phyloP scores from a whole-genome alignment of 2,888 invertebrate genomes.

The Oscheius sp. region DNA sequence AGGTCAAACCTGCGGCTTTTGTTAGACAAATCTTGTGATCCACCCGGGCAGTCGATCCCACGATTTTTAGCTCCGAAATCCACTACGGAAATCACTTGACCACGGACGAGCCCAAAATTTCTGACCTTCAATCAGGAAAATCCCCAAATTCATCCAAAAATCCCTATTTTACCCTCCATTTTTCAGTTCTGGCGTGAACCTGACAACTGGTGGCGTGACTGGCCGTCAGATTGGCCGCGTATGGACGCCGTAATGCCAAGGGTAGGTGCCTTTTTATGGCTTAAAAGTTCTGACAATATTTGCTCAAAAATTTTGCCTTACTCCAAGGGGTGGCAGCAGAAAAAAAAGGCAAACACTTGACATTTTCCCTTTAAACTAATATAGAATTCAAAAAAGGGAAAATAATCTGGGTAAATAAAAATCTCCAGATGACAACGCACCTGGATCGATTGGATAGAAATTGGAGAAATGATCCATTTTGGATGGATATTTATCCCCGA shows the following conservation, averaged over 20 bases:
- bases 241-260: slow-evolving; percentile 72
- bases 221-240: slow-evolving; percentile 71
- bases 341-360: slow-evolving; percentile 4
- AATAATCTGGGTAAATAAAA: neutral
- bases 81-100: too few relatives aligned
- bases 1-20: too few relatives aligned
- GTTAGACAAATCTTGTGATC: too few relatives aligned
- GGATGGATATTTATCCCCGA: slow-evolving; percentile 70
- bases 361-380: neutral
- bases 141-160: neutral
- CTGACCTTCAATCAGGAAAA: too few relatives aligned
- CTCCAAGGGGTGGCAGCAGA: neutral
- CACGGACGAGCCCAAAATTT: too few relatives aligned
- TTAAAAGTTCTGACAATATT: neutral
- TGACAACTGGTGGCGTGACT: slow-evolving; percentile 71
- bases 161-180: neutral
- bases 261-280: slow-evolving; percentile 50
- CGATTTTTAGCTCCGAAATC: too few relatives aligned
- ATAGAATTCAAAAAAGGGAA: too few relatives aligned
- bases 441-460: slow-evolving; percentile 70
- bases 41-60: too few relatives aligned
- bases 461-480: slow-evolving; percentile 71
- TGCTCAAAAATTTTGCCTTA: neutral
- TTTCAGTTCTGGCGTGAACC: slow-evolving; percentile 70
- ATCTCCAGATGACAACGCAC: slow-evolving; percentile 69